Evolutionary conservation across 2,888 invertebrate species (phyloP).

Genomic region (Lithodes maja): DNA sequence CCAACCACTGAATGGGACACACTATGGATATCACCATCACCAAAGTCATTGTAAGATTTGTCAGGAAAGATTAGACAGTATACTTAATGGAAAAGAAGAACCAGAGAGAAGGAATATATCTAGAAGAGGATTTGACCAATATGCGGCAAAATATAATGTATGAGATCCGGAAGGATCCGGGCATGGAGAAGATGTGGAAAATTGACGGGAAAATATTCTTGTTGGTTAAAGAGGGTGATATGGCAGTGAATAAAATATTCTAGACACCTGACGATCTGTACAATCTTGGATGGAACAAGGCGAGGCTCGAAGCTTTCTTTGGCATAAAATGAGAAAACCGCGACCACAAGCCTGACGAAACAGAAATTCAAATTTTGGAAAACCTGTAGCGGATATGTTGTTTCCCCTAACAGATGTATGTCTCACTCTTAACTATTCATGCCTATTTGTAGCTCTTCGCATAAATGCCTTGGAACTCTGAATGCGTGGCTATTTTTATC

Average conservation of each 20-base stretch:
- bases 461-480: too few relatives aligned
- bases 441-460: too few relatives aligned
- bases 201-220: neutral
- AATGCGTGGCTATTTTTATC: too few relatives aligned
- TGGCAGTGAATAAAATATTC: neutral
- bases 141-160: neutral
- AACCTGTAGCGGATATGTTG: too few relatives aligned
- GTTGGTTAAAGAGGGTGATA: neutral
- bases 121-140: neutral
- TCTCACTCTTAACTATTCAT: too few relatives aligned
- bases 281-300: neutral
- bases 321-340: neutral
- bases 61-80: neutral
- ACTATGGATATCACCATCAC: neutral
- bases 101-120: neutral
- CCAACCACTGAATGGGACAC: neutral
- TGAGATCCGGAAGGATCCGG: neutral
- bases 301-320: neutral
- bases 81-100: neutral
- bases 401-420: too few relatives aligned
- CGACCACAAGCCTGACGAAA: neutral
- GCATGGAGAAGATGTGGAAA: neutral
- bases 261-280: neutral
- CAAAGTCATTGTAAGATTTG: neutral
- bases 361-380: too few relatives aligned